Conservation (phyloP, 2,797 vertebrate genomes). For the Pampus argenteus region DNA sequence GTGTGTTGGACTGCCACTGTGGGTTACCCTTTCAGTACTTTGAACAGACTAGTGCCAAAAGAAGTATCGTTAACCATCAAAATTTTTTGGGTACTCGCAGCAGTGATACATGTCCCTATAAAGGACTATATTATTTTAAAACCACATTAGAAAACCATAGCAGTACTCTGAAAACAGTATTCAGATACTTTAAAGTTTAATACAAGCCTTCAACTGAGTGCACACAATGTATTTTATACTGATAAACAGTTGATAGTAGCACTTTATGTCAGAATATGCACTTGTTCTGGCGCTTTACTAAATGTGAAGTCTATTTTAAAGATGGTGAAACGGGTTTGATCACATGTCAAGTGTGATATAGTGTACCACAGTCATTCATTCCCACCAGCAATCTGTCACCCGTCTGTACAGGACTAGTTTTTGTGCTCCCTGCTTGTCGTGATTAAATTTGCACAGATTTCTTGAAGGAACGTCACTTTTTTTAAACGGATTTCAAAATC, state of each 20-base stretch:
- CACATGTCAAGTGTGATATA: slow-evolving; percentile 3
- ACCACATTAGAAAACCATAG: background rate
- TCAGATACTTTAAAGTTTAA: background rate
- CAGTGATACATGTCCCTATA: background rate
- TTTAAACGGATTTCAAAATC: slow-evolving; percentile 11
- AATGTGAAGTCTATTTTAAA: slow-evolving; percentile 1
- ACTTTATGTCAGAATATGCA: background rate
- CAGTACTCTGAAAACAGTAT: background rate
- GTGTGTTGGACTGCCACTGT: slow-evolving; percentile 18
- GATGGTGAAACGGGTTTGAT: slow-evolving; percentile 6
- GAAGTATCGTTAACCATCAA: slow-evolving; percentile 7
- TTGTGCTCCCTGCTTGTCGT: background rate
- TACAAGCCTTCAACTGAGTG: background rate
- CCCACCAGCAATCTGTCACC: background rate
- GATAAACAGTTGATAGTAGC: background rate
- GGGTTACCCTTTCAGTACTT: slow-evolving; percentile 13
- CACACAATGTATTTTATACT: background rate
- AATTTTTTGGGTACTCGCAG: background rate
- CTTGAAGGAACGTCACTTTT: background rate
- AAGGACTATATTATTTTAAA: background rate
- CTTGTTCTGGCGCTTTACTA: background rate
- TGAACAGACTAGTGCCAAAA: background rate
- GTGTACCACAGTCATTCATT: slow-evolving; percentile 19
- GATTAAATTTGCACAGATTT: slow-evolving; percentile 15
- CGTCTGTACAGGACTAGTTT: background rate